Base-by-base conservation (phyloP, 2,797 vertebrate species). In the Hoplostethus atlanticus region DNA sequence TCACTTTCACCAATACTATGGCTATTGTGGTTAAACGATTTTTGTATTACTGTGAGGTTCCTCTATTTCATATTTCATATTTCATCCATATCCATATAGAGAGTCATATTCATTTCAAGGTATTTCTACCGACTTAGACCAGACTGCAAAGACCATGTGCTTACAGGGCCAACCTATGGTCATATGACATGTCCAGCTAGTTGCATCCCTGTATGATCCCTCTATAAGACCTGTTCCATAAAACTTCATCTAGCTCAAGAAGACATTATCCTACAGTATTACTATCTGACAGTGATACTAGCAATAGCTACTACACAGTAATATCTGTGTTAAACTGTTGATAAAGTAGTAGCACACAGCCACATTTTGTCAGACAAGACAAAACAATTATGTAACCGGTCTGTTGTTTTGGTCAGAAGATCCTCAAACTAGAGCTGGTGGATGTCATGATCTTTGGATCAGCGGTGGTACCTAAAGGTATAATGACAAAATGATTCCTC, bases 171-270 rank as follows among this genome's bases (percentile, higher is more conserved):
- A 52, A 59, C 61, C 73, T 71, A 82, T 50, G 68, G 79, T 89
- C 85, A 88, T 77, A 71, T 84, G 80, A 86, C 81, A 53, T 60
- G 63, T 25, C n/a, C 52, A 70, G 59, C 64, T 40, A 51, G 31
- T n/a, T 31, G 68, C 15, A 58, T 51, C 21, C 21, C 21, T 21
- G 21, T 21, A 21, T 21, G 64, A 70, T 55, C 50, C 61, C 50
- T 52, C 47, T 48, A 44, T 28, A 48, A 69, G 54, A 75, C 12
- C 55, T 61, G 13, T 7, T 56, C 21, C 52, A 42, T 68, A 79
- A 68, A 81, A 79, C 70, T 38, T 54, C 17, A 34, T 75, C 73
- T 64, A 47, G 12, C 38, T 9, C 5, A 13, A 40, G 6, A 40
- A 15, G 53, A 55, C 5, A 16, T 55, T n/a, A 36, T 59, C 28